Base-by-base conservation (phyloP, 2,113 vertebrate genomes). In the Empidonax traillii region DNA sequence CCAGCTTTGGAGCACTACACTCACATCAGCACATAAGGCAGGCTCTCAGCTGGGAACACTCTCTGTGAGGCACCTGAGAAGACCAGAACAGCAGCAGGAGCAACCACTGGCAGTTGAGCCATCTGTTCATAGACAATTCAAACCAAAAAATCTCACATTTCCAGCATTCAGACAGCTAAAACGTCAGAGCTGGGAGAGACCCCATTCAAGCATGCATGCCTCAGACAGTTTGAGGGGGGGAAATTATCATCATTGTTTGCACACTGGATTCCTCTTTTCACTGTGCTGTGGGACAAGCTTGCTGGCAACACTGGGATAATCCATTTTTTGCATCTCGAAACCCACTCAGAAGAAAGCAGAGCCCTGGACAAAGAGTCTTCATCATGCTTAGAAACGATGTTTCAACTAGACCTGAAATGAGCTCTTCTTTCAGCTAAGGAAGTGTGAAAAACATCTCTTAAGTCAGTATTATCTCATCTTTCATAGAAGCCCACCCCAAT, bases 41-140 rank as follows among this genome's bases (percentile, higher is more conserved):
- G 56, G 66, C 74, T 91, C 80, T 76, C 68, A 92, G 59, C 58
- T 92, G 92, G 91, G 78, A 94, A 89, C 49, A 25, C 41, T 89
- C 85, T 75, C 80, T 3, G 3, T 47, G 59, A 67, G 85, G 55
- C 85, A 95, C 93, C 75, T 28, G 25, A 93, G 87, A 91, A 91
- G 41, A 66, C 68, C 35, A 80, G 46, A 76, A 68, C 62, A 77
- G 49, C 76, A 78, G 44, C 6, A 49, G n/a, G 35, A 73, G 53
- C 71, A 30, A 62, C 47, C 51, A 22, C 23, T 69, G 28, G 61
- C 61, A 65, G 71, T 8, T 6, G 6, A 21, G n/a, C 46, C 7
- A 12, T 53, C 53, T 66, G 47, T 53, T 86, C 31, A 16, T 0
- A 2, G 65, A n/a, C 49, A 83, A 46, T 4, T 30, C 47, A 79